These are phyloP conservation scores for human DNA, from an alignment of 2,113 vertebrate genomes.

Conservation along the genomic window GRCh38 chr9:86413001-86413500, in stretches of 20 bases:
- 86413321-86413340: not conserved
- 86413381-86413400: too few species aligned
- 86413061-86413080: not conserved
- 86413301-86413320: not conserved
- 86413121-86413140: not conserved
- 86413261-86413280: not conserved
- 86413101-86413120: not conserved
- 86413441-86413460: too few species aligned
- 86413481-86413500: too few species aligned
- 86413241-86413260: not conserved
- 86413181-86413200: not conserved
- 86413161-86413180: not conserved
- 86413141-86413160: not conserved
- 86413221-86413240: not conserved
- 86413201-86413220: not conserved
- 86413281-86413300: not conserved
- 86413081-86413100: not conserved
- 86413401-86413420: too few species aligned
- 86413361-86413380: too few species aligned
- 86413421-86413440: too few species aligned
- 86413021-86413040: not conserved
- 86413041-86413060: not conserved
- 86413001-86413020: not conserved
- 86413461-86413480: too few species aligned
- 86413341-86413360: too few species aligned